Percentiles rank a stretch among this genome's conserved stretches.
These are phyloP conservation scores for Bellardia bayeri DNA, from an alignment of 2,888 invertebrate genomes.

Conservation along the genomic window DNA sequence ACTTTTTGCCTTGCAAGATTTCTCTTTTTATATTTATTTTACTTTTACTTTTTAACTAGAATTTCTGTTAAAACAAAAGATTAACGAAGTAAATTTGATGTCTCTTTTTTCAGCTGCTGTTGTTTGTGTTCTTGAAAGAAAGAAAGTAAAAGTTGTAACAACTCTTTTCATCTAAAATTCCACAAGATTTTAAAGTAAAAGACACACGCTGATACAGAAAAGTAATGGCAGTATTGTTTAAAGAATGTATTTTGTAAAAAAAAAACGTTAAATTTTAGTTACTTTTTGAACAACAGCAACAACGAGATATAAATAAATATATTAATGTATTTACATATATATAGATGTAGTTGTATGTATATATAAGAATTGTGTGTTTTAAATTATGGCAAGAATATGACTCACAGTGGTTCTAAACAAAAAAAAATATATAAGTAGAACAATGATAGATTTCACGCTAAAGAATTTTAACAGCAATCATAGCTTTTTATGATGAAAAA, in stretches of 20 bases:
- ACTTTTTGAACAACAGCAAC: background rate
- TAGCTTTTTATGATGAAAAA: too few species aligned
- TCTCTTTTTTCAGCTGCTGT: background rate
- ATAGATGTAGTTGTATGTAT: too few species aligned
- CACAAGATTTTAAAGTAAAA: background rate
- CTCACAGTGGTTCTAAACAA: too few species aligned
- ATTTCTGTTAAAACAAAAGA: slow-evolving; percentile 46
- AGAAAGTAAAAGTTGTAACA: slow-evolving; percentile 53
- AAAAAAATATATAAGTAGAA: too few species aligned
- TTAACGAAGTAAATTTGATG: slow-evolving; percentile 46
- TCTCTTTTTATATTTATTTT: background rate
- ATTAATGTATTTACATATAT: too few species aligned
- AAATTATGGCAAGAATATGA: too few species aligned
- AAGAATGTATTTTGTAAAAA: background rate
- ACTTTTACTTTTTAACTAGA: slow-evolving; percentile 30
- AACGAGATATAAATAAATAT: background rate
- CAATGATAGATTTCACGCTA: too few species aligned
- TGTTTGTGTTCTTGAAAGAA: background rate
- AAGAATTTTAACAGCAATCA: too few species aligned
- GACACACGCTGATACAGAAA: background rate
- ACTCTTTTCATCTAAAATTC: slow-evolving; percentile 4
- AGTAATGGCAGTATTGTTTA: background rate
- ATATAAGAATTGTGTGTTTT: too few species aligned
- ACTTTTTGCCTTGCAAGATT: background rate
- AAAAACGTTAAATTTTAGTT: background rate